Conservation (phyloP, 2,113 vertebrate species). For the Rhinolophus ferrumequinum region DNA sequence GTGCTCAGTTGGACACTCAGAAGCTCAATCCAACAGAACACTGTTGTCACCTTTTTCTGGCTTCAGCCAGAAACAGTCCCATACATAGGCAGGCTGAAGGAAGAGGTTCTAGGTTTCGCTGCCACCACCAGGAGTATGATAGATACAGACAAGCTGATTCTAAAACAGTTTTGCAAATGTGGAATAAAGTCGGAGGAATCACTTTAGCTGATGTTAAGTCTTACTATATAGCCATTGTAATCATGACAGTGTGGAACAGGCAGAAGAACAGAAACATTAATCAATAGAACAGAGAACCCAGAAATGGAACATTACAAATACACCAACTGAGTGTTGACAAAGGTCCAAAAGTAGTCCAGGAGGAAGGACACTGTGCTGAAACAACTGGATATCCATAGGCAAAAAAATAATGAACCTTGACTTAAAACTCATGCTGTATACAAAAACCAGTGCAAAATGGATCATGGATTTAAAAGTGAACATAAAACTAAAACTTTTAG, state of each 20-base stretch:
- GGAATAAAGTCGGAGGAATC: neutral
- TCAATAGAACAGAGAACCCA: constrained; percentile 25
- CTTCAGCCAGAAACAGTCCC: neutral
- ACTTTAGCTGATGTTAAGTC: constrained; percentile 8
- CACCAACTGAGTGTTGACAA: constrained; percentile 5
- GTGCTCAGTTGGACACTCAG: neutral
- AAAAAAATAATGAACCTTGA: neutral
- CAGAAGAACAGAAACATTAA: neutral
- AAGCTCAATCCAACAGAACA: neutral
- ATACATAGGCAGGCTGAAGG: neutral
- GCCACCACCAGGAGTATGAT: neutral
- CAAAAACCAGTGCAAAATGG: neutral
- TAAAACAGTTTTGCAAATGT: constrained; percentile 18
- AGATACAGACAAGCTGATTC: neutral
- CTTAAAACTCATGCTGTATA: neutral
- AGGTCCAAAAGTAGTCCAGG: neutral
- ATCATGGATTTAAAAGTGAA: neutral
- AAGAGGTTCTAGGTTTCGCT: neutral
- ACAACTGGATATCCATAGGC: neutral
- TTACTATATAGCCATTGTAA: neutral
- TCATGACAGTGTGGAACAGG: neutral
- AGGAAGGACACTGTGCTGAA: neutral
- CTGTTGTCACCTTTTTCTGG: neutral
- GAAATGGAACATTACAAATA: constrained; percentile 16
- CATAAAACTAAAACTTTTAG: neutral